A percentile compares a stretch with the other conserved stretches of the same genome.
Conservation (phyloP, 1,140 invertebrate genomes). For the Drosophila carrolli region DNA sequence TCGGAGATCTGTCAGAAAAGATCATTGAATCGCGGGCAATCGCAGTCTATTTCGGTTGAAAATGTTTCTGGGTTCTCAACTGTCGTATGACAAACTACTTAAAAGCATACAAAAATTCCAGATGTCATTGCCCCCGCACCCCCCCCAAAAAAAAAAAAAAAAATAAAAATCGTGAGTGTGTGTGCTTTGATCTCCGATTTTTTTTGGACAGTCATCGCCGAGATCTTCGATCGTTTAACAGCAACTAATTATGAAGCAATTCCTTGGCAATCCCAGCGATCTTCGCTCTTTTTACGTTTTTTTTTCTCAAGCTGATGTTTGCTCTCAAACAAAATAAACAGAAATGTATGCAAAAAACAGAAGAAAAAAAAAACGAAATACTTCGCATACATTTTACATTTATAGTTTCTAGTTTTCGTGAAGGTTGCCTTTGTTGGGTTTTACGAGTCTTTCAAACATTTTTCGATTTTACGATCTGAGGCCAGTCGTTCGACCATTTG, state of each 20-base stretch:
- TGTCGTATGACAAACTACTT: slow-evolving; percentile 52
- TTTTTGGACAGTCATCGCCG: slow-evolving; percentile 55
- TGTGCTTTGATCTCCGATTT: slow-evolving; percentile 54
- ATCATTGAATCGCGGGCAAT: slow-evolving; percentile 26
- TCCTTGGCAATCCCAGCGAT: slow-evolving; percentile 32
- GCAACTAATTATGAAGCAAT: slow-evolving; percentile 71
- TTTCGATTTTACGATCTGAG: slow-evolving; percentile 29
- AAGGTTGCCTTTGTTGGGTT: slow-evolving; percentile 48
- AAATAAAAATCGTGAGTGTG: slow-evolving; percentile 17
- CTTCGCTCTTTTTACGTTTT: slow-evolving; percentile 17
- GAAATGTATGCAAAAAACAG: slow-evolving; percentile 42
- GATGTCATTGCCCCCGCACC: slow-evolving; percentile 59
- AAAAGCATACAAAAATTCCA: slow-evolving; percentile 22
- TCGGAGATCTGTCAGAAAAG: slow-evolving; percentile 15
- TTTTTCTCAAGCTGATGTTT: slow-evolving; percentile 62
- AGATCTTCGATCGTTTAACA: slow-evolving; percentile 58
- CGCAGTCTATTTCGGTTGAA: slow-evolving; percentile 30
- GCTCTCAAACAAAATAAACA: slow-evolving; percentile 64
- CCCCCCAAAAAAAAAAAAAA: slow-evolving; percentile 7
- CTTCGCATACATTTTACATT: slow-evolving; percentile 46
- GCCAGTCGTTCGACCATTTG: not conserved
- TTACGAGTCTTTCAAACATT: slow-evolving; percentile 40
- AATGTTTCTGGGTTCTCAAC: slow-evolving; percentile 15
- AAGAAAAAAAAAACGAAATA: slow-evolving; percentile 24
- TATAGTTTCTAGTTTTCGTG: slow-evolving; percentile 47